These are phyloP conservation scores for Pyrgus malvae DNA, from an alignment of 2,888 invertebrate genomes.

Conservation along the genomic window DNA sequence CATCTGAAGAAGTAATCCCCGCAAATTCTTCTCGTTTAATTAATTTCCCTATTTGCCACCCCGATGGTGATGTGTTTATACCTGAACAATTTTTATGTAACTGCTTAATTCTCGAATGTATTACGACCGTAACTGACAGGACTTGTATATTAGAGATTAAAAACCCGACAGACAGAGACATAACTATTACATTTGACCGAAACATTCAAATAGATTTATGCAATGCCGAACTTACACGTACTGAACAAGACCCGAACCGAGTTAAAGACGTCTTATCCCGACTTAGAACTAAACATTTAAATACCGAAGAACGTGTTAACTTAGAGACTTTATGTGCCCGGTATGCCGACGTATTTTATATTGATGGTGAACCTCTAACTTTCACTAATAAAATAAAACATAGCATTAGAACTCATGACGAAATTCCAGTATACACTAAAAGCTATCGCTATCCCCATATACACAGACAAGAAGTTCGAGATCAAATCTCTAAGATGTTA, in stretches of 20 bases:
- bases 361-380: slow-evolving; percentile 15
- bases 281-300: slow-evolving; percentile 41
- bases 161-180: slow-evolving; percentile 27
- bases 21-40: slow-evolving; percentile 1
- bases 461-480: slow-evolving; percentile 30
- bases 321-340: slow-evolving; percentile 20
- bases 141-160: slow-evolving; percentile 14
- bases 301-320: slow-evolving; percentile 39
- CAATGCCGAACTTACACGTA: slow-evolving; percentile 30
- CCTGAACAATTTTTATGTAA: slow-evolving; percentile 11
- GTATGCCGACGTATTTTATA: slow-evolving; percentile 20
- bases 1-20: not conserved
- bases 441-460: slow-evolving; percentile 32
- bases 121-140: slow-evolving; percentile 18
- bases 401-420: slow-evolving; percentile 21
- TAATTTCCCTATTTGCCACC: not conserved
- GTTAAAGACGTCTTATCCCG: slow-evolving; percentile 31
- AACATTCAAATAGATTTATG: slow-evolving; percentile 32
- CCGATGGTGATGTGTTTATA: slow-evolving; percentile 12
- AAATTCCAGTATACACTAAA: slow-evolving; percentile 32
- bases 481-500: slow-evolving; percentile 35
- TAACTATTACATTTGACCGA: slow-evolving; percentile 36
- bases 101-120: slow-evolving; percentile 13
- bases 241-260: slow-evolving; percentile 20
- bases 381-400: slow-evolving; percentile 21